Evolutionary conservation across 30 jellyfish, hydroid and myxozoan genomes (phyloP), one percentile per base, ranked within the genome.

Genomic region (Turritopsis rubra): DNA sequence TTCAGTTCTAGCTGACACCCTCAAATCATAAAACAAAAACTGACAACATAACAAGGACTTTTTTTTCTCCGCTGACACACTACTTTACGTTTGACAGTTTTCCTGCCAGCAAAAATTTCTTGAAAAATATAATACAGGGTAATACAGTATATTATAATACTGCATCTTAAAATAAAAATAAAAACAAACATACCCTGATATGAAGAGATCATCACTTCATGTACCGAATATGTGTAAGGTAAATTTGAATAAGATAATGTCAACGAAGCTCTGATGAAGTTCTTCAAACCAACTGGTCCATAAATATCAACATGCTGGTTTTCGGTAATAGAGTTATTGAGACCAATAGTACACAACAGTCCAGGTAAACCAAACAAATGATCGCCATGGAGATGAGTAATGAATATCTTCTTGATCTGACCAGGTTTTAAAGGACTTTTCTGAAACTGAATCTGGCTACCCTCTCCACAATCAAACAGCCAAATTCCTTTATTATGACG

Each of bases 381-480:
- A 80, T 92, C 98, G 9, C 98, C 98, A 65, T 92, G 98, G 17
- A 92, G 74, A 79, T 92, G 98, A 1, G 98, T 88, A 9, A 92
- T 92, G 75, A 92, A 92, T 22, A 92, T 88, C 79, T 88, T 88
- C 52, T 41, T 81, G 3, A 92, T 92, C 53, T 85, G 81, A 8
- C 96, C 96, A 0, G 95, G 94, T 53, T 83, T 85, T n/a, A 92
- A 23, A 26, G 83, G 85, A 79, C 95, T 85, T 82, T 88, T 92
- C 66, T 92, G 98, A 21, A 92, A 20, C 81, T 92, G 98, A 13
- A 92, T 92, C 78, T 92, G 98, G 27, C 97, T 71, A 0, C 98
- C 98, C 75, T 92, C 98, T 16, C 98, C 98, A 31, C 98, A 92
- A 66, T 92, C 98, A 31, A 92, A 92, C 53, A 92, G 81, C 98